phyloP scores from a whole-genome alignment of 2,113 vertebrate species.

The Elaphurus davidianus region DNA sequence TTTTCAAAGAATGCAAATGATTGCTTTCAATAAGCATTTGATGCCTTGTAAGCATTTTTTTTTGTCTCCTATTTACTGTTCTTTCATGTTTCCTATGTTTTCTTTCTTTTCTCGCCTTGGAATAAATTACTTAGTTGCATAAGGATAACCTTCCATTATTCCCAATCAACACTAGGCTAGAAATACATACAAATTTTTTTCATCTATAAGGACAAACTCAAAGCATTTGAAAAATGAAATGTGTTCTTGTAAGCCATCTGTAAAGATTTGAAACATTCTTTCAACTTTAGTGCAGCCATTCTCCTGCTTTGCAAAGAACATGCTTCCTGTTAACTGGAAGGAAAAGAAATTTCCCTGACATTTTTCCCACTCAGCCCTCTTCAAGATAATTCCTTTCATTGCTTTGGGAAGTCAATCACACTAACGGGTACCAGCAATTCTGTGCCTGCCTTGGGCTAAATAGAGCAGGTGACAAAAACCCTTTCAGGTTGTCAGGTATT shows the following conservation, averaged over 20 bases:
- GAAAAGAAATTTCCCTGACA: slow-evolving; percentile 63
- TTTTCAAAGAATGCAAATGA: neutral
- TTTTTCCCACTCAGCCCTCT: slow-evolving; percentile 65
- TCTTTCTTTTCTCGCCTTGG: neutral
- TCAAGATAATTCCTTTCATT: slow-evolving; percentile 76
- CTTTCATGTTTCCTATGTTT: neutral
- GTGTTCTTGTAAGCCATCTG: neutral
- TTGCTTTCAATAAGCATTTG: neutral
- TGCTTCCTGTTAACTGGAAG: slow-evolving; percentile 57
- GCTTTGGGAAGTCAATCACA: slow-evolving; percentile 82
- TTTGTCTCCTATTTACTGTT: neutral
- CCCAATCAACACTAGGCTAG: neutral
- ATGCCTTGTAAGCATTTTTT: neutral
- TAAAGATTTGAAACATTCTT: slow-evolving; percentile 55
- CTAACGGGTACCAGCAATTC: slow-evolving; percentile 82
- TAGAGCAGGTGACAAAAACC: slow-evolving; percentile 86
- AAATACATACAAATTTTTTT: slow-evolving; percentile 30
- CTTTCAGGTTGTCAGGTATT: slow-evolving; percentile 88
- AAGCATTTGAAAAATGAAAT: slow-evolving; percentile 60
- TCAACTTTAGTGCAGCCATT: slow-evolving; percentile 46
- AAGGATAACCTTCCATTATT: slow-evolving; percentile 13
- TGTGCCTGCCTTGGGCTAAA: slow-evolving; percentile 84
- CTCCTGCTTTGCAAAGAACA: slow-evolving; percentile 57
- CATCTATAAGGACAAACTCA: neutral
- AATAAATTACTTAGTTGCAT: neutral